Conservation (phyloP, 2,888 invertebrate genomes). For the Andrena hattorfiana region DNA sequence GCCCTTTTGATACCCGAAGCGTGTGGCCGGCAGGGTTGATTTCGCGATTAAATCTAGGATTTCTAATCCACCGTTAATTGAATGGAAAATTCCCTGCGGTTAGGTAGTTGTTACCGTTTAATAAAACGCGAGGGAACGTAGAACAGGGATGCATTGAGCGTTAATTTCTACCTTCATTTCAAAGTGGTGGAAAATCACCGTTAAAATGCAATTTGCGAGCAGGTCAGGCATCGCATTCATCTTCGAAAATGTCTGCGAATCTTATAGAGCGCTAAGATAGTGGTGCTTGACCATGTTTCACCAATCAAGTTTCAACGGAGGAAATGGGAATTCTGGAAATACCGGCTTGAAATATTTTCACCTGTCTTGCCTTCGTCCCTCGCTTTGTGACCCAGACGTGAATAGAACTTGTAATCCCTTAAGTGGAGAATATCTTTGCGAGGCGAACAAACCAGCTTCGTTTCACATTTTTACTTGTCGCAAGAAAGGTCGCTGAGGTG, state of each 20-base stretch:
- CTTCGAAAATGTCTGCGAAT: conserved; percentile 47
- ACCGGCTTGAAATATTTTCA: not conserved
- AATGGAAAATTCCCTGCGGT: conserved; percentile 41
- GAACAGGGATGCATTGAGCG: conserved; percentile 5
- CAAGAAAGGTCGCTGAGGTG: conserved; percentile 9
- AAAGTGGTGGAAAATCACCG: conserved; percentile 20
- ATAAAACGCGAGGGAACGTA: not conserved
- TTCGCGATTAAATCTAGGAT: conserved; percentile 64
- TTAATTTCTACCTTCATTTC: conserved; percentile 33
- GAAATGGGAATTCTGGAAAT: conserved; percentile 1
- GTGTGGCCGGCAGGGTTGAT: conserved; percentile 43
- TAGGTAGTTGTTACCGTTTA: not conserved
- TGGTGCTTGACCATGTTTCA: conserved; percentile 46
- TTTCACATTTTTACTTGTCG: conserved; percentile 60
- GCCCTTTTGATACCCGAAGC: conserved; percentile 45
- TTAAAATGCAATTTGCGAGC: conserved; percentile 39
- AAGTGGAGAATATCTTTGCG: conserved; percentile 47
- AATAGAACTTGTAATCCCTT: conserved; percentile 51
- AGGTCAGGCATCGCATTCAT: conserved; percentile 41
- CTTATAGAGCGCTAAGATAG: conserved; percentile 16
- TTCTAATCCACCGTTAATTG: conserved; percentile 51
- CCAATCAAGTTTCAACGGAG: not conserved
- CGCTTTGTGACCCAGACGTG: conserved; percentile 12
- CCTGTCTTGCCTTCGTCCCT: not conserved
- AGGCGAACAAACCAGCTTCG: conserved; percentile 56